These are phyloP conservation scores for Halisarca cf. caerulea DNA, from an alignment of 37 sponge, comb jelly and placozoan species.

Conservation along the genomic window DNA sequence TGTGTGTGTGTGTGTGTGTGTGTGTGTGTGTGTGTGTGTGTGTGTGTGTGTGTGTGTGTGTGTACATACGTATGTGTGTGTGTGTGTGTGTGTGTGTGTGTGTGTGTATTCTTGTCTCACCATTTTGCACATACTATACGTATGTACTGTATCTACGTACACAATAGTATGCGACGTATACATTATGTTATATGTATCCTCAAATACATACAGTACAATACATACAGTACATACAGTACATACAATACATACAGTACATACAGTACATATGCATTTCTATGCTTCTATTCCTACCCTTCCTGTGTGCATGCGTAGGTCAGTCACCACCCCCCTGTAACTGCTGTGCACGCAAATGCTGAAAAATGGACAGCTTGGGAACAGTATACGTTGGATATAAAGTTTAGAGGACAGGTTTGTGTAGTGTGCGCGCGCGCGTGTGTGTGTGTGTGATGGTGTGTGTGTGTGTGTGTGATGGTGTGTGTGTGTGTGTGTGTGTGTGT, in stretches of 20 bases:
- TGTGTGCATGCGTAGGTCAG: constrained; percentile 61
- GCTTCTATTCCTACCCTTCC: not conserved
- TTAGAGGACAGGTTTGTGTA: constrained; percentile 78
- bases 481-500: constrained; percentile 2
- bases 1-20: too few species aligned
- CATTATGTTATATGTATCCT: too few species aligned
- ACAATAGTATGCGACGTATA: too few species aligned
- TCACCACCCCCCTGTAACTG: constrained; percentile 95
- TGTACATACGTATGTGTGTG: not conserved
- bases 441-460: not conserved
- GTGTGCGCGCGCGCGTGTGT: not conserved
- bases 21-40: not conserved
- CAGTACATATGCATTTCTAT: not conserved
- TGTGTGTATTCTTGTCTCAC: not conserved
- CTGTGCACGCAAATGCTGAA: constrained; percentile 77
- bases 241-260: not conserved
- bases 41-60: constrained; percentile 13
- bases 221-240: too few species aligned
- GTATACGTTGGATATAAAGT: constrained; percentile 89
- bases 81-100: not conserved
- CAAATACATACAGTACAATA: too few species aligned
- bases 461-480: not conserved
- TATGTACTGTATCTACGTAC: too few species aligned
- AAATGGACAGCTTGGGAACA: constrained; percentile 95
- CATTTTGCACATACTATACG: not conserved